Evolutionary conservation across 2,888 invertebrate genomes (phyloP).

Genomic region (Euspilapteryx auroguttella): DNA sequence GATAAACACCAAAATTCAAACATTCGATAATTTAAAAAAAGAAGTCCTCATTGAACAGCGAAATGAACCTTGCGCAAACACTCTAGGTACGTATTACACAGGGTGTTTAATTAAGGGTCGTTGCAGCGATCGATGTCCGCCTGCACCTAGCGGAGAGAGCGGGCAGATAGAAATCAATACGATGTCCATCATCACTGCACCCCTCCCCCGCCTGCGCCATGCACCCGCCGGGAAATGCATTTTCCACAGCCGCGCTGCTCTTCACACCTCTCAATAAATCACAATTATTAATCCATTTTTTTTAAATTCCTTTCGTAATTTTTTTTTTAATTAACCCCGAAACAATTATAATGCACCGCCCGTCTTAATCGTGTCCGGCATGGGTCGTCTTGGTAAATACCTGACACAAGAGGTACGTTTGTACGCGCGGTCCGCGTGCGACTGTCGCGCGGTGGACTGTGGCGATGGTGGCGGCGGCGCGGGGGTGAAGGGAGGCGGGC

Average conservation of each 20-base stretch:
- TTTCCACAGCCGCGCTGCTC: conserved; percentile 30
- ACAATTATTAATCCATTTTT: too few relatives aligned
- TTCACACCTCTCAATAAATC: conserved; percentile 19
- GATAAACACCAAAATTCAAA: too few relatives aligned
- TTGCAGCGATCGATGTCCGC: conserved; percentile 55
- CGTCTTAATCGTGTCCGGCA: conserved; percentile 24
- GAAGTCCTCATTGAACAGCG: too few relatives aligned
- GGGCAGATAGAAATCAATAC: conserved; percentile 62
- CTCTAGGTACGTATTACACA: too few relatives aligned
- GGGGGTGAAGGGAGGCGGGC: conserved; percentile 24
- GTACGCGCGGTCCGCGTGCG: conserved; percentile 51
- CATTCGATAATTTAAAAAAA: too few relatives aligned
- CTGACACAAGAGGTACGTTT: conserved; percentile 41
- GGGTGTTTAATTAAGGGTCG: conserved; percentile 31
- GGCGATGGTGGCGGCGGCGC: conserved; percentile 31
- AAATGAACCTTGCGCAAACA: too few relatives aligned
- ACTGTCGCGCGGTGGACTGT: conserved; percentile 35
- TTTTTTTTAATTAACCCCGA: neutral
- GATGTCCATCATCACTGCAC: conserved; percentile 65
- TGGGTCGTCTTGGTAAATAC: conserved; percentile 11
- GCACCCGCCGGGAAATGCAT: conserved; percentile 52
- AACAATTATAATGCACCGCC: conserved; percentile 35
- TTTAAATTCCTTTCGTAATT: too few relatives aligned
- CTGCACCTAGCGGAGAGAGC: conserved; percentile 57
- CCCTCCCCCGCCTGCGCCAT: conserved; percentile 57